phyloP scores from a whole-genome alignment of 35 echinoderm and acorn worm genomes.

The Amphiura filiformis region DNA sequence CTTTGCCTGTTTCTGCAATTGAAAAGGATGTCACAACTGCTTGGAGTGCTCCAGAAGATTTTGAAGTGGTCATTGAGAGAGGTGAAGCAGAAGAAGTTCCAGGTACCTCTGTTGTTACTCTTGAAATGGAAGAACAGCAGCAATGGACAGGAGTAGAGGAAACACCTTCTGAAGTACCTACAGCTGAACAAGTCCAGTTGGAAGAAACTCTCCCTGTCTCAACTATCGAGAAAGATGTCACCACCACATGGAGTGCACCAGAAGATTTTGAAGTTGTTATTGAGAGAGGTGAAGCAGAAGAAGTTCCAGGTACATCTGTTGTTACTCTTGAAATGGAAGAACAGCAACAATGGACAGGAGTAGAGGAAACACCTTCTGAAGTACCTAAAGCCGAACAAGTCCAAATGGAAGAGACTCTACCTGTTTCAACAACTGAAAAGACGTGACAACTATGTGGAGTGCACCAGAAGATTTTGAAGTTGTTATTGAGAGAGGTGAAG shows the following conservation, averaged over 20 bases:
- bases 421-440: constrained; percentile 7
- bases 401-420: not conserved
- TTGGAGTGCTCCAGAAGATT: not conserved
- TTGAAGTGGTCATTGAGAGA: not conserved
- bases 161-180: too few species aligned
- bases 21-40: not conserved
- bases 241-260: too few species aligned
- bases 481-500: not conserved
- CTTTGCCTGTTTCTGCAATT: not conserved
- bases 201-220: too few species aligned
- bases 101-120: not conserved
- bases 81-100: not conserved
- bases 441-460: not conserved
- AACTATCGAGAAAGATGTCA: too few species aligned
- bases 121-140: not conserved
- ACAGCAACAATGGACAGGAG: not conserved
- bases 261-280: too few species aligned
- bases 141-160: not conserved
- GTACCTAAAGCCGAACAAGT: constrained; percentile 7
- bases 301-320: not conserved
- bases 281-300: too few species aligned
- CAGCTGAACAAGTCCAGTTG: too few species aligned
- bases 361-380: constrained; percentile 20
- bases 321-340: not conserved
- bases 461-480: not conserved